These are phyloP conservation scores for Turritopsis dohrnii DNA, from an alignment of 30 jellyfish, hydroid and myxozoan species.

Conservation along the genomic window DNA sequence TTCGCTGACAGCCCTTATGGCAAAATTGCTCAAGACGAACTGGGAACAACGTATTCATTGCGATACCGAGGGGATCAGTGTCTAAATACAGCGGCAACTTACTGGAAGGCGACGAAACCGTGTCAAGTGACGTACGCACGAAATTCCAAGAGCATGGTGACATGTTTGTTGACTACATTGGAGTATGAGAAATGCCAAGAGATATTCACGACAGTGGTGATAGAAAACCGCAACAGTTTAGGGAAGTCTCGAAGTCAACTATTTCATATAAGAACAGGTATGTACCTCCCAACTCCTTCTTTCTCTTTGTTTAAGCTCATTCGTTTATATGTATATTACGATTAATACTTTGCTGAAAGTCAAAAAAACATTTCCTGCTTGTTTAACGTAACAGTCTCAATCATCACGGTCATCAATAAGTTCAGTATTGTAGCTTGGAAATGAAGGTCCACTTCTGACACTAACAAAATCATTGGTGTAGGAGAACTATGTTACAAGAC, in stretches of 20 bases:
- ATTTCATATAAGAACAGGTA: not conserved
- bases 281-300: no score
- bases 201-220: not conserved
- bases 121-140: not conserved
- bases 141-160: not conserved
- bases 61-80: not conserved
- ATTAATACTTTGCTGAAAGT: no score
- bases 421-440: no score
- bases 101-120: not conserved
- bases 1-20: conserved; percentile 13
- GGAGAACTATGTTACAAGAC: no score
- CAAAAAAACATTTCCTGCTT: no score
- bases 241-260: not conserved
- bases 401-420: no score
- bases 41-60: conserved; percentile 9
- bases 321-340: no score
- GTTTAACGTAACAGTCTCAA: no score
- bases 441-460: no score
- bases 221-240: not conserved
- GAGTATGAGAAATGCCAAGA: not conserved
- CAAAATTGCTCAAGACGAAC: not conserved
- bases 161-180: not conserved
- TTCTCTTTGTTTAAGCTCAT: no score
- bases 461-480: no score
- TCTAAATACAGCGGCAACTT: not conserved